These are phyloP conservation scores for Nycticryphes semicollaris DNA, from an alignment of 2,113 vertebrate species.

Conservation along the genomic window DNA sequence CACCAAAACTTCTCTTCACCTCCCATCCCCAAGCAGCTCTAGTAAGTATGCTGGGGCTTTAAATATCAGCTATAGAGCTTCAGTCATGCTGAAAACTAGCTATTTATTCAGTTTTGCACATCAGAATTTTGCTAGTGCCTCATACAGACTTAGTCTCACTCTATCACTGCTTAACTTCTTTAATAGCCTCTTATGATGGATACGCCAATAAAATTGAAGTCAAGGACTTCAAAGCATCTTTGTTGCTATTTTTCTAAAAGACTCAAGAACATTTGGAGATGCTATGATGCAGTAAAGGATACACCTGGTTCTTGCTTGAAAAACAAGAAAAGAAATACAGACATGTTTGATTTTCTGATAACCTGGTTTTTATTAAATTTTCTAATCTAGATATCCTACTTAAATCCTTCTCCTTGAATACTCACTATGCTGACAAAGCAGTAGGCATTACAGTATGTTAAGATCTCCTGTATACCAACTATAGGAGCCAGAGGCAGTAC, in stretches of 20 bases:
- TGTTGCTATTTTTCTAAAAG: neutral
- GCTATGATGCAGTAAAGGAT: neutral
- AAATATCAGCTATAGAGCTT: neutral
- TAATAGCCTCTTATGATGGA: neutral
- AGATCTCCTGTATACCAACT: neutral
- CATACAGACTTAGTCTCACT: neutral
- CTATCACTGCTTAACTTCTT: neutral
- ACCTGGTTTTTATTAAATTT: neutral
- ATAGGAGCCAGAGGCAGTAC: neutral
- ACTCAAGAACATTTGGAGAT: neutral
- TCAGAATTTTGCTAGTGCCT: neutral
- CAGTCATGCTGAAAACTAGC: neutral
- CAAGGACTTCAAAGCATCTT: neutral
- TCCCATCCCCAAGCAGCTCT: fast-evolving
- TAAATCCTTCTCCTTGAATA: neutral
- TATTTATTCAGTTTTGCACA: neutral
- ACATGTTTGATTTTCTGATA: neutral
- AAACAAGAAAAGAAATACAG: neutral
- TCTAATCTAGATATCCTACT: neutral
- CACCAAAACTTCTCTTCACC: neutral
- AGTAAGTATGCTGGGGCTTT: neutral
- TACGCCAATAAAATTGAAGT: constrained; percentile 1
- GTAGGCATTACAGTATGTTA: neutral
- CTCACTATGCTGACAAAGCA: neutral
- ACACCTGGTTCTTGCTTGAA: neutral